Base-by-base conservation (phyloP, 2,888 invertebrate genomes). In the Epiblema foenella region DNA sequence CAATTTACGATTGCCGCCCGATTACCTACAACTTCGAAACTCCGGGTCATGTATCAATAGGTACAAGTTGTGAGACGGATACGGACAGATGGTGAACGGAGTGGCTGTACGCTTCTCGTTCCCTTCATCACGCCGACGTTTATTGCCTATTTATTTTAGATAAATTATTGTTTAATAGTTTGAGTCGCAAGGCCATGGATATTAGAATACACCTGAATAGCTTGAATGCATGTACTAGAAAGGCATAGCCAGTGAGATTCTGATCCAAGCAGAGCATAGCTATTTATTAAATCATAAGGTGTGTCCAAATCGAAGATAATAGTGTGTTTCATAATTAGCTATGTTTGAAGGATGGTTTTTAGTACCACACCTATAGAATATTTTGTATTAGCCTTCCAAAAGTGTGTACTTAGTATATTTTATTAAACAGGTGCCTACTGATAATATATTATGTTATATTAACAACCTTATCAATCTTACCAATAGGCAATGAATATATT, bases 61-160 rank as follows among this genome's bases (percentile, higher is more conserved):
- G n/a, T 12, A 46, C 2, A 46, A 46, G 46, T 46, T 46, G 15
- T n/a, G n/a, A 46, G 46, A n/a, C n/a, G 46, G n/a, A 46, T n/a
- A 8, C 8, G 46, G 15, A 46, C 46, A 46, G 46, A 2, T n/a
- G 12, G n/a, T n/a, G 46, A 46, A 46, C 1, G n/a, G 46, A 12
- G n/a, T 46, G 8, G 46, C n/a, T 46, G 86, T 67, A 67, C 68
- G 81, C 85, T 86, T 88, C 88, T 85, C 81, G 82, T 84, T 81
- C 82, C 81, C 79, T 76, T 78, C 78, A 71, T 67, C 66, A 39
- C 15, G 62, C 71, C 70, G 70, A 66, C 70, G 33, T 65, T 65
- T 65, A 69, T 39, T 69, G 65, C 37, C 42, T 65, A 65, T 69
- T 70, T 70, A 70, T 70, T 60, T 65, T 33, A 65, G 58, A 60